Evolutionary conservation across 1,140 invertebrate genomes (phyloP).

Genomic region (fruit fly (Drosophila melanogaster)): Release_6_plus_ISO1_MT NC_004354.4:2072001-2072500

Average conservation of each 20-base stretch:
- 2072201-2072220: not conserved
- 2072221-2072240: too few species aligned
- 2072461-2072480: constrained; percentile 17
- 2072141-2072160: not conserved
- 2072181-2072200: not conserved
- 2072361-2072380: constrained; percentile 12
- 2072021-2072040: constrained; percentile 58
- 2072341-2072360: not conserved
- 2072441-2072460: constrained; percentile 18
- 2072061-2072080: constrained; percentile 57
- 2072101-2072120: constrained; percentile 33
- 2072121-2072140: not conserved
- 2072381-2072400: constrained; percentile 29
- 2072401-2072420: constrained; percentile 64
- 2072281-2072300: not conserved
- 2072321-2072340: not conserved
- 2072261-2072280: not conserved
- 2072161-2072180: constrained; percentile 20
- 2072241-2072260: too few species aligned
- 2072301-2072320: not conserved
- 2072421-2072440: constrained; percentile 29
- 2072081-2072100: constrained; percentile 20
- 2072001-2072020: constrained; percentile 21
- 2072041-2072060: constrained; percentile 62
- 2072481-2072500: constrained; percentile 7